phyloP scores from a whole-genome alignment of 2,888 invertebrate species.

The Dyspetes luteomarginatus region DNA sequence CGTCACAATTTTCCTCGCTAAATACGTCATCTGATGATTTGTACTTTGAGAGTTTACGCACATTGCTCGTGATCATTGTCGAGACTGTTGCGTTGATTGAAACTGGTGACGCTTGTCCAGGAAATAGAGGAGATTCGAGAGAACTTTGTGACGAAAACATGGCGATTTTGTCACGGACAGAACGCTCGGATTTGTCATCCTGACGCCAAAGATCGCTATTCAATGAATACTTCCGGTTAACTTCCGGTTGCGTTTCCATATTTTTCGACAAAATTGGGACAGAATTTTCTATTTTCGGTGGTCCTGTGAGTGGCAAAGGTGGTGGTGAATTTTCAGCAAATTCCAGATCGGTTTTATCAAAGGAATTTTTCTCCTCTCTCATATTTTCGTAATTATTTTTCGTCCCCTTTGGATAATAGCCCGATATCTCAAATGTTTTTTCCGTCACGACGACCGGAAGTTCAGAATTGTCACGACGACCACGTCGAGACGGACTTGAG shows the following conservation, averaged over 20 bases:
- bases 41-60: constrained; percentile 82
- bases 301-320: constrained; percentile 80
- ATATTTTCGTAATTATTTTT: constrained; percentile 10
- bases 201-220: constrained; percentile 86
- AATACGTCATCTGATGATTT: constrained; percentile 83
- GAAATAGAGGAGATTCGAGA: constrained; percentile 76
- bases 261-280: constrained; percentile 14
- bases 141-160: constrained; percentile 88
- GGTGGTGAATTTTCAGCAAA: constrained; percentile 76
- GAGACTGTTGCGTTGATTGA: constrained; percentile 77
- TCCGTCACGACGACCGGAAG: constrained; percentile 71
- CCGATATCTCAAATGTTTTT: constrained; percentile 77
- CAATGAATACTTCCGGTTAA: constrained; percentile 76
- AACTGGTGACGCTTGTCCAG: constrained; percentile 53
- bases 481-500: constrained; percentile 19
- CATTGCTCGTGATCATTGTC: constrained; percentile 81
- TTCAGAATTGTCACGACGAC: constrained; percentile 16
- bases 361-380: not conserved
- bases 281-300: constrained; percentile 75
- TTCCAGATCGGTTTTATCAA: constrained; percentile 46
- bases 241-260: no score
- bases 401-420: constrained; percentile 70
- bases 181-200: constrained; percentile 91
- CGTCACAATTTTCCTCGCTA: constrained; percentile 72
- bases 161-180: constrained; percentile 94